Percentiles rank a stretch among this genome's conserved stretches.
Evolutionary conservation across 2,888 invertebrate genomes (phyloP).

Genomic region (Neria commutata): DNA sequence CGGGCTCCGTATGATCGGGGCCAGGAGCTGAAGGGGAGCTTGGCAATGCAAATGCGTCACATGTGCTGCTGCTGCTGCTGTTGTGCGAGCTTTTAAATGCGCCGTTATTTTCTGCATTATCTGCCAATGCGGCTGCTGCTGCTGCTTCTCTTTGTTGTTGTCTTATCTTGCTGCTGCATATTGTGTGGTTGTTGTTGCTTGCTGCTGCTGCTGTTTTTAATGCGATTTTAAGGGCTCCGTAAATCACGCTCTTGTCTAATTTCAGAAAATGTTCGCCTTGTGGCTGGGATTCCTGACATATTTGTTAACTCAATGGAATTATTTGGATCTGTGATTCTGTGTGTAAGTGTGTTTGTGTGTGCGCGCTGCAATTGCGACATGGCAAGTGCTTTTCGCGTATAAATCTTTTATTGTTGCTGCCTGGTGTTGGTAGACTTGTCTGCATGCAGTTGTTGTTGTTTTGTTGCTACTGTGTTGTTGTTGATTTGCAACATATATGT

Average conservation of each 20-base stretch:
- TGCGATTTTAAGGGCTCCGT: slow-evolving; percentile 56
- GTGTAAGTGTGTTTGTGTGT: slow-evolving; percentile 12
- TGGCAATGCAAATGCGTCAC: neutral
- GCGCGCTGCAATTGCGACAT: slow-evolving; percentile 14
- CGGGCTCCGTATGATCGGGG: no score
- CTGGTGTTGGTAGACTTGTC: neutral
- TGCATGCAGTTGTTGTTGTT: neutral
- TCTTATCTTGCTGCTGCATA: no score
- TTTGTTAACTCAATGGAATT: slow-evolving; percentile 56
- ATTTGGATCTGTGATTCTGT: slow-evolving; percentile 30
- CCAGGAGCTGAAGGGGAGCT: no score
- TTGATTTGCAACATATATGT: no score
- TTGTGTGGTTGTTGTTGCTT: neutral
- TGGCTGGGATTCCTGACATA: slow-evolving; percentile 54
- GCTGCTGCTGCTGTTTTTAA: slow-evolving; percentile 24
- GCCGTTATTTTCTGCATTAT: slow-evolving; percentile 1
- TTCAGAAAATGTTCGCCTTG: slow-evolving; percentile 43
- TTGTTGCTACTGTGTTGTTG: no score
- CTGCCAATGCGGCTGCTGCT: no score
- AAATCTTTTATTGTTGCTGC: neutral
- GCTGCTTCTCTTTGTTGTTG: no score
- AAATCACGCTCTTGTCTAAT: slow-evolving; percentile 62
- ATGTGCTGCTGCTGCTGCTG: neutral
- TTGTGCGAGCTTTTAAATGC: neutral
- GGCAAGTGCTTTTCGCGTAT: slow-evolving; percentile 39